Conservation (phyloP, 2,113 vertebrate species). For the Petrocephalus microphthalmus region DNA sequence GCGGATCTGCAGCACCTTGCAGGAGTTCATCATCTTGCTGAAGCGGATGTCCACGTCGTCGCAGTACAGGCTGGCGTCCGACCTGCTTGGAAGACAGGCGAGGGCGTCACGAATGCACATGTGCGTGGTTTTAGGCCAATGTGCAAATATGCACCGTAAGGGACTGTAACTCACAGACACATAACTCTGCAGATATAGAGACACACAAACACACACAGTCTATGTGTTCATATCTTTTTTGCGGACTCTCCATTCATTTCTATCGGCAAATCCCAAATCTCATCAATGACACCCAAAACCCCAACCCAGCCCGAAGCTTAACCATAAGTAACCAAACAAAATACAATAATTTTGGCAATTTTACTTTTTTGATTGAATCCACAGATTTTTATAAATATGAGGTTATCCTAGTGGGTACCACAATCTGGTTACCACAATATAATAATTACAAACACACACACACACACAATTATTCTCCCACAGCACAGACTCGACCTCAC, state of each 20-base stretch:
- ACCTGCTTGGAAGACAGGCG: constrained; percentile 59
- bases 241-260: neutral
- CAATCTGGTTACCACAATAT: neutral
- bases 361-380: neutral
- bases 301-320: neutral
- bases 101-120: neutral
- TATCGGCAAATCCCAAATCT: neutral
- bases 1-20: constrained; percentile 97
- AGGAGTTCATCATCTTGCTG: constrained; percentile 98
- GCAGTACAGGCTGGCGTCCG: constrained; percentile 88
- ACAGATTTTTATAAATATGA: neutral
- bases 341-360: neutral
- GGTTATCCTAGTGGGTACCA: neutral
- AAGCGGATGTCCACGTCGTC: constrained; percentile 96
- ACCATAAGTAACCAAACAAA: neutral
- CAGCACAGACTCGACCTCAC: neutral
- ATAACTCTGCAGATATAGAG: neutral
- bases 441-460: neutral
- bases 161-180: neutral
- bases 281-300: neutral
- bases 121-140: neutral
- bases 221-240: neutral
- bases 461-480: neutral
- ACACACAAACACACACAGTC: neutral
- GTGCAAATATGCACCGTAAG: neutral